phyloP scores from a whole-genome alignment of 2,888 invertebrate genomes.

The Cataglyphis cursor region DNA sequence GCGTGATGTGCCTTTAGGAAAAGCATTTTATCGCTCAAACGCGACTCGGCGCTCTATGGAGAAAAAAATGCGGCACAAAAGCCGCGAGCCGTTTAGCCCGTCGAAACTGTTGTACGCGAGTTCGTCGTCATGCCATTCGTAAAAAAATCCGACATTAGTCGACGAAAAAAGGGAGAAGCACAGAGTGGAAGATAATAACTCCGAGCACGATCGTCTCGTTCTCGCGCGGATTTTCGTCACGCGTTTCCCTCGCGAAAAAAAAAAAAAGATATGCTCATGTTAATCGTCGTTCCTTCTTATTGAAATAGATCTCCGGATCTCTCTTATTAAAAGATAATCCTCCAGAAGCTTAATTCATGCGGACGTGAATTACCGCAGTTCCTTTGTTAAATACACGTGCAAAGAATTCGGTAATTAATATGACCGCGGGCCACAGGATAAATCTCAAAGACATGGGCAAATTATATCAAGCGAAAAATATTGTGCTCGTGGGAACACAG shows the following conservation, averaged over 20 bases:
- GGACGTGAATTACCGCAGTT: slow-evolving; percentile 64
- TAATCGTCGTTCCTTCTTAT: slow-evolving; percentile 61
- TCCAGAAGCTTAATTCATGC: slow-evolving; percentile 74
- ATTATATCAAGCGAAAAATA: slow-evolving; percentile 23
- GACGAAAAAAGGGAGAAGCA: slow-evolving; percentile 18
- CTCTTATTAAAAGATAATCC: slow-evolving; percentile 82
- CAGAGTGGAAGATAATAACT: slow-evolving; percentile 66
- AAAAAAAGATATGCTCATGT: slow-evolving; percentile 10
- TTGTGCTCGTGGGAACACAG: slow-evolving; percentile 6
- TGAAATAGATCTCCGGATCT: slow-evolving; percentile 75
- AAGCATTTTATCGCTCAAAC: slow-evolving; percentile 50
- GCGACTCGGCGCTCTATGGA: neutral
- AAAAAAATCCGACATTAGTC: slow-evolving; percentile 37
- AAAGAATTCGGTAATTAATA: slow-evolving; percentile 75
- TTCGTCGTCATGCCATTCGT: neutral
- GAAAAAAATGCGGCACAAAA: slow-evolving; percentile 32
- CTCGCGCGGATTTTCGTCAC: slow-evolving; percentile 72
- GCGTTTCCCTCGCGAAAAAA: slow-evolving; percentile 45
- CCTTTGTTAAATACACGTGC: slow-evolving; percentile 64
- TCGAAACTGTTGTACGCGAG: slow-evolving; percentile 4
- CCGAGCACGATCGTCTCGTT: slow-evolving; percentile 60
- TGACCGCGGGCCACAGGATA: slow-evolving; percentile 32
- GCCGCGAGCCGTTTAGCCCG: slow-evolving; percentile 22
- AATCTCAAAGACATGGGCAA: slow-evolving; percentile 15
- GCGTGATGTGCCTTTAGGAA: slow-evolving; percentile 48